Evolutionary conservation across 2,113 vertebrate species (phyloP), one percentile per base, ranked within the genome.

Genomic region (Irena cyanogastra): DNA sequence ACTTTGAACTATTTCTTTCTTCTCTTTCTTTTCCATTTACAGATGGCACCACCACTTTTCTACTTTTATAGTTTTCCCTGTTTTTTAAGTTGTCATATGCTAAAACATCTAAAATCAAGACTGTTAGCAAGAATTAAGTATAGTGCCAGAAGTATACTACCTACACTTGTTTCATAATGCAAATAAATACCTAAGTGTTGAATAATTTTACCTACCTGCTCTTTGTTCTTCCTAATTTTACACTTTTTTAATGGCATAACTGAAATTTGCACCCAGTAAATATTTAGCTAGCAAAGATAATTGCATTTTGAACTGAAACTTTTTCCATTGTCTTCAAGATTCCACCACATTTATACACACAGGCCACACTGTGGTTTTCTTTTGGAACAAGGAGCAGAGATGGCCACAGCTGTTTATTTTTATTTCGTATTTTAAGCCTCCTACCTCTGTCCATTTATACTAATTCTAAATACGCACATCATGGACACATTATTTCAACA

Each of bases 371-470:
- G 28, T 31, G 8, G 35, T 31, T 77, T 80, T 47, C 21, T 56
- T 77, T 12, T 19, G 28, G 56, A 31, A 42, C 27, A 84, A 60
- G 23, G 10, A 81, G 33, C 52, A 63, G 61, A 57, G 5, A 27
- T 20, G 14, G 26, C 27, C 14, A 3, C 2, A 76, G n/a, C 2
- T 44, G 8, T 24, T 54, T 61, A 35, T 64, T 88, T 85, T 33
- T 60, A 26, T 44, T 39, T 42, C 14, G 2, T 50, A 47, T 64
- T 74, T 82, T 31, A 61, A 39, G 16, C 47, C 42, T 66, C 15
- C 31, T 57, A 31, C 1, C 0, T 10, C 2, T 19, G 23, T 7
- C 16, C 5, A 18, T 49, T 70, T 68, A 24, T 2, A 7, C 19
- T 37, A 28, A 64, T 47, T 77, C 26, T 63, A 66, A 75, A 60